phyloP scores from a whole-genome alignment of 2,113 vertebrate species.

The Carettochelys insculpta region DNA sequence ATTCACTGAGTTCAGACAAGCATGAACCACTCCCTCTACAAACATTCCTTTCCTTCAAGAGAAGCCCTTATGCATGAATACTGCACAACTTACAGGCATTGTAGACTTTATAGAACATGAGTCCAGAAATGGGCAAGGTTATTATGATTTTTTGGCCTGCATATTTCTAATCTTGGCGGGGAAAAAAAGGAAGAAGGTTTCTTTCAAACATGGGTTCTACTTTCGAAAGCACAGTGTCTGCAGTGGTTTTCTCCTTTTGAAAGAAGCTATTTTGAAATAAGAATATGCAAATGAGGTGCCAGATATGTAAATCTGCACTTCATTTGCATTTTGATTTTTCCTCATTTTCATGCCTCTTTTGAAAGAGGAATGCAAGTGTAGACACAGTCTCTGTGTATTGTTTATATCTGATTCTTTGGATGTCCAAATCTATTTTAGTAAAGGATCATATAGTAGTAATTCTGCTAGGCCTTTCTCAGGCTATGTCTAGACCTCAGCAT shows the following conservation, averaged over 20 bases:
- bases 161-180: neutral
- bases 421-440: neutral
- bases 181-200: too few species aligned
- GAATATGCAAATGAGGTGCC: too few species aligned
- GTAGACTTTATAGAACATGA: neutral
- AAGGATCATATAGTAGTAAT: neutral
- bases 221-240: too few species aligned
- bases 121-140: neutral
- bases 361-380: too few species aligned
- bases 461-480: neutral
- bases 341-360: too few species aligned
- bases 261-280: too few species aligned
- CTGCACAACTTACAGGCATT: neutral
- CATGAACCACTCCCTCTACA: neutral
- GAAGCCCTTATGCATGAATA: neutral
- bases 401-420: neutral
- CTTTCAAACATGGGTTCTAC: too few species aligned
- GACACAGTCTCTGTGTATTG: too few species aligned
- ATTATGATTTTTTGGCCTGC: neutral
- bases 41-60: neutral
- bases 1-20: neutral
- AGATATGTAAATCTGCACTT: too few species aligned
- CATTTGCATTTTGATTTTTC: too few species aligned
- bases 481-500: too few species aligned
- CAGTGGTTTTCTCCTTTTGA: too few species aligned